Base-by-base conservation (phyloP, 2,797 vertebrate species). In the Anguilla pacifica region DNA sequence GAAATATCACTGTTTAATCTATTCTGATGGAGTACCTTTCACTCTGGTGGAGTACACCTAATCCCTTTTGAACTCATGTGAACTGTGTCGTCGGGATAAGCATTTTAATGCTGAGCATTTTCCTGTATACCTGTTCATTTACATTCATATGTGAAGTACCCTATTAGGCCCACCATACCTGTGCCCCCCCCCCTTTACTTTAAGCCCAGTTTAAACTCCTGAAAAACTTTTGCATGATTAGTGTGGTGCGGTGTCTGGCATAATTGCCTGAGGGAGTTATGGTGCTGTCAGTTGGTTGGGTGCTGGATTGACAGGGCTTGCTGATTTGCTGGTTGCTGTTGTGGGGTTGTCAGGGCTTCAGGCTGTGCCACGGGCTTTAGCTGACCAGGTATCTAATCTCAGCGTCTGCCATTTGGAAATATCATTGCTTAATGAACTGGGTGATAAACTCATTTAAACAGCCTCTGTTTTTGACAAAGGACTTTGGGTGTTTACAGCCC, bases 361-460 rank as follows among this genome's bases (percentile, higher is more conserved):
- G 61, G 31, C 49, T 87, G 3, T 39, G 57, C 86, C 61, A 7
- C 28, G 25, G n/a, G 49, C 82, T 51, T 13, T 19, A 22, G 85
- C 81, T n/a, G 67, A 77, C 64, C 85, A 53, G 85, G 81, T 53
- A 35, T 53, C 35, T 88, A 86, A 86, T 85, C 77, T 55, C 84
- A 22, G 7, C 51, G 31, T 86, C 86, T 87, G 55, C 82, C 28
- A 39, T 77, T 46, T 53, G 57, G 39, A 86, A 72, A 84, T 89
- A 43, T 35, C 81, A 35, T 53, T 86, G 79, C 87, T 84, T 88
- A 89, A 86, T 85, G 85, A 89, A 88, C 55, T 67, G 57, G 83
- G 22, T 59, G 82, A 85, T 81, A 67, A 82, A 85, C 81, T 86
- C 74, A 89, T 86, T 86, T 79, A 88, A 86, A 43, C n/a, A 64